phyloP scores from a whole-genome alignment of 2,113 vertebrate species.

The Orycteropus afer region DNA sequence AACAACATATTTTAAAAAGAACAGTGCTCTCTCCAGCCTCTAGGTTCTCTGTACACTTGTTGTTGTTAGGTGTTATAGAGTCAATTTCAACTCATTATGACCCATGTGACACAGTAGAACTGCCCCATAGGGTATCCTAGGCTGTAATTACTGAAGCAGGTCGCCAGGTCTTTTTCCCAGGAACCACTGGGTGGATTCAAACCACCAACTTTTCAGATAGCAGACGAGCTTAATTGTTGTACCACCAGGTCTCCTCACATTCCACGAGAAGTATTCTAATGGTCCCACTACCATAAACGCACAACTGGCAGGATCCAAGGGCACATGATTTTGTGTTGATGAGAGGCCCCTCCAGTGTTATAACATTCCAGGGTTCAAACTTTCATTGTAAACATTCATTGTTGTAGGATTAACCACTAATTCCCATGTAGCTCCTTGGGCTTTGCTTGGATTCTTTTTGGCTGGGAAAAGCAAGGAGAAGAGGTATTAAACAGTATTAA shows the following conservation, averaged over 20 bases:
- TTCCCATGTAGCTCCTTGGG: background rate
- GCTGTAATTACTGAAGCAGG: too few relatives aligned
- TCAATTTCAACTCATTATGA: background rate
- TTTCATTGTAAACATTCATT: constrained; percentile 16
- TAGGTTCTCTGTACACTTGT: background rate
- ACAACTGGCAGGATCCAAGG: background rate
- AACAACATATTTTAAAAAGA: background rate
- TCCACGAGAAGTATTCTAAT: too few relatives aligned
- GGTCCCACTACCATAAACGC: background rate
- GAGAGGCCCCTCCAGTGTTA: background rate
- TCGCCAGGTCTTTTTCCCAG: background rate
- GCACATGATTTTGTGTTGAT: background rate
- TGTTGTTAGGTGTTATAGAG: background rate
- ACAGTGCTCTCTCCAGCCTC: background rate
- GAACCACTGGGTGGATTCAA: background rate
- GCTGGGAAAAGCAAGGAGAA: background rate
- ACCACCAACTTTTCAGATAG: background rate
- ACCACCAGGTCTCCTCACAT: background rate
- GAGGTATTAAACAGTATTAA: too few relatives aligned
- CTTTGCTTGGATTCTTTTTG: background rate
- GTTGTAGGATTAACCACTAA: background rate
- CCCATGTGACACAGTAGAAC: background rate
- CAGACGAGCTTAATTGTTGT: background rate
- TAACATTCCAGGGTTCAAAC: background rate
- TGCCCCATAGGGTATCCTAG: background rate